These are phyloP conservation scores for Phyllostomus discolor DNA, from an alignment of 2,113 vertebrate genomes.

Conservation along the genomic window DNA sequence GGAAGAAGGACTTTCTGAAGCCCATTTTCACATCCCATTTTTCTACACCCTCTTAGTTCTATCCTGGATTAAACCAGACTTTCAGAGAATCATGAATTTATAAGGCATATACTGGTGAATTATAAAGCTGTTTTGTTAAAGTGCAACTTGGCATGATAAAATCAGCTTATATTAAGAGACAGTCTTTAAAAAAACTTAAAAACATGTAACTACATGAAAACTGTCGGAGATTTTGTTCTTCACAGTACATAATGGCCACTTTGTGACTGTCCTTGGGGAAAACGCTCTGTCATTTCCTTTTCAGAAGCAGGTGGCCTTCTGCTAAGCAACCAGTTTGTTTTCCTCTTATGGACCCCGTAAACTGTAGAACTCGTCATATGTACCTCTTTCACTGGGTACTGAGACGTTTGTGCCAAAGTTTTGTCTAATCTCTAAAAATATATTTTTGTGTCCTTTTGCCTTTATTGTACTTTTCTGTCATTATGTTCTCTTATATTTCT, in stretches of 20 bases:
- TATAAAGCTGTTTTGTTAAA: slow-evolving; percentile 3
- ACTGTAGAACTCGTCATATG: not conserved
- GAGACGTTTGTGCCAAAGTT: not conserved
- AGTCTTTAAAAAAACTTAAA: not conserved
- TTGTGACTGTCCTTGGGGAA: not conserved
- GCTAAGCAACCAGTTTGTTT: slow-evolving; percentile 21
- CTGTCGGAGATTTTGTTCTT: not conserved
- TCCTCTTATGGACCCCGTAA: not conserved
- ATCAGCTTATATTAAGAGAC: slow-evolving; percentile 19
- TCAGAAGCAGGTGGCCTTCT: not conserved
- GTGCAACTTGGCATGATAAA: not conserved
- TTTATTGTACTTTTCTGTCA: slow-evolving; percentile 14
- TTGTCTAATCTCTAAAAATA: not conserved
- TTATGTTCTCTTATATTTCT: not conserved
- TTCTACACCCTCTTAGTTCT: not conserved
- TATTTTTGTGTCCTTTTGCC: not conserved
- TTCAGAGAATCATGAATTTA: not conserved
- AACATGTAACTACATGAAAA: slow-evolving; percentile 16
- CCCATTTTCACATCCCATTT: not conserved
- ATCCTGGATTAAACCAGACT: not conserved
- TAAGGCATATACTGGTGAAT: not conserved
- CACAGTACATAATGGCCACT: not conserved
- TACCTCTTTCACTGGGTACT: not conserved
- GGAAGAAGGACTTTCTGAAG: not conserved
- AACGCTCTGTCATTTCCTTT: not conserved